A percentile compares a stretch with the other conserved stretches of the same genome.
Conservation (phyloP, 1,140 invertebrate species). For the Drosophila asahinai region DNA sequence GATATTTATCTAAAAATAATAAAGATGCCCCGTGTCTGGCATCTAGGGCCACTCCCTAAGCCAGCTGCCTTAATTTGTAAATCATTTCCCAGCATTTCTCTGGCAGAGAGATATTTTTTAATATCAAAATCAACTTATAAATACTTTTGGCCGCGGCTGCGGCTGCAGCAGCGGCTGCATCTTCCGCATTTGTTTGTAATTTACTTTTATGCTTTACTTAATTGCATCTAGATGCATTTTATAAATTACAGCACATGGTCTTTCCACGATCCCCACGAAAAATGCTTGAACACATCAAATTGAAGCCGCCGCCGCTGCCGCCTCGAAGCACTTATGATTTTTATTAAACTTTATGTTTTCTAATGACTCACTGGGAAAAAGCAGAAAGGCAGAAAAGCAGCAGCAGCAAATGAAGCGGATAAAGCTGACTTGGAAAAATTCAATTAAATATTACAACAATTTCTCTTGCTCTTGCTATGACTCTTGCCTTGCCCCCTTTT, state of each 20-base stretch:
- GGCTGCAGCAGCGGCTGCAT: constrained; percentile 29
- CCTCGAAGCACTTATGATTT: constrained; percentile 68
- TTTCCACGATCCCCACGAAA: constrained; percentile 24
- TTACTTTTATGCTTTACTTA: constrained; percentile 83
- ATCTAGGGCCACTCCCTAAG: constrained; percentile 46
- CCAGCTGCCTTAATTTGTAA: constrained; percentile 80
- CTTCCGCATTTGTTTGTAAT: constrained; percentile 82
- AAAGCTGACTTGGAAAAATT: constrained; percentile 67
- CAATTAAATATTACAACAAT: constrained; percentile 83
- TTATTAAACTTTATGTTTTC: constrained; percentile 78
- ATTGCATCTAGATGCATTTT: constrained; percentile 82
- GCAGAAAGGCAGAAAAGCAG: background rate
- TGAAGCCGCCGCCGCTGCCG: constrained; percentile 40
- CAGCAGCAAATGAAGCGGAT: constrained; percentile 58
- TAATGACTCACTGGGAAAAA: constrained; percentile 64
- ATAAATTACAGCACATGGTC: constrained; percentile 73
- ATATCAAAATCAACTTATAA: constrained; percentile 71
- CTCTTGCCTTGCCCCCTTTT: constrained; percentile 23
- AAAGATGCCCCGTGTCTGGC: constrained; percentile 62
- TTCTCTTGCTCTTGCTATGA: constrained; percentile 35
- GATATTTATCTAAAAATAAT: constrained; percentile 82
- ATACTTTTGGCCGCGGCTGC: constrained; percentile 39
- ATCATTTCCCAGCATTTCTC: constrained; percentile 58
- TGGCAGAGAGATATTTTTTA: constrained; percentile 49
- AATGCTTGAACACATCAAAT: constrained; percentile 59